A percentile compares a stretch with the other conserved stretches of the same genome.
phyloP scores from a whole-genome alignment of 2,888 invertebrate species.

The Lobophora halterata region DNA sequence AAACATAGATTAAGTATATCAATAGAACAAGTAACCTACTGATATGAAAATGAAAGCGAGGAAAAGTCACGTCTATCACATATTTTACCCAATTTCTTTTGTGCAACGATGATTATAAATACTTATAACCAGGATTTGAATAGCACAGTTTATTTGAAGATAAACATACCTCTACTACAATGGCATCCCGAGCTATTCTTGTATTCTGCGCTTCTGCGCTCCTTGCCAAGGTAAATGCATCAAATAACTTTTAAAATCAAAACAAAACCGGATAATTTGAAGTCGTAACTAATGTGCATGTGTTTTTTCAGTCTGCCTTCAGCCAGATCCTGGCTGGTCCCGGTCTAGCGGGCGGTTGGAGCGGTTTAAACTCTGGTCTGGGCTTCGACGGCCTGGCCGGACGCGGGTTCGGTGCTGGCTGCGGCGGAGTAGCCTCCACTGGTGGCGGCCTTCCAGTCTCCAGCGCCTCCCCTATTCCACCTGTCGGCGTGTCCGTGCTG shows the following conservation, averaged over 20 bases:
- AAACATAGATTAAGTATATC: too few relatives aligned
- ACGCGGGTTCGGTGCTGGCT: conserved; percentile 9
- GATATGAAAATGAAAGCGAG: too few relatives aligned
- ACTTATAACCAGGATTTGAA: neutral
- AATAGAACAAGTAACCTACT: too few relatives aligned
- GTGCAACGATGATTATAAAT: too few relatives aligned
- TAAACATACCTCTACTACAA: conserved; percentile 20
- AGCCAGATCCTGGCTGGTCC: conserved; percentile 22
- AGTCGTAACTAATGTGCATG: too few relatives aligned
- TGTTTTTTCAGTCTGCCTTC: conserved; percentile 20
- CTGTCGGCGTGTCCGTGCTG: conserved; percentile 42
- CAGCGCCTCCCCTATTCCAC: conserved; percentile 41
- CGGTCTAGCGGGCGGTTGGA: neutral
- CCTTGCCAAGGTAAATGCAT: too few relatives aligned
- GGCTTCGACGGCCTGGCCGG: conserved; percentile 4
- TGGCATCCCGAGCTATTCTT: conserved; percentile 20
- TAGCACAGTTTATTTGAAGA: conserved; percentile 8
- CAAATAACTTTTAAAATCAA: too few relatives aligned
- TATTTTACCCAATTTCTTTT: conserved; percentile 11
- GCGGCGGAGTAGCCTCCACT: conserved; percentile 17
- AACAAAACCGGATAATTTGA: too few relatives aligned
- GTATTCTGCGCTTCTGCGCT: conserved; percentile 26
- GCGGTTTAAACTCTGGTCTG: conserved; percentile 4
- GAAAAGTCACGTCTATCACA: too few relatives aligned
- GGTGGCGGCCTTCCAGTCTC: conserved; percentile 30